Evolutionary conservation across 2,888 invertebrate genomes (phyloP), one percentile per base, ranked within the genome.

Genomic region (Ecliptopera silaceata): DNA sequence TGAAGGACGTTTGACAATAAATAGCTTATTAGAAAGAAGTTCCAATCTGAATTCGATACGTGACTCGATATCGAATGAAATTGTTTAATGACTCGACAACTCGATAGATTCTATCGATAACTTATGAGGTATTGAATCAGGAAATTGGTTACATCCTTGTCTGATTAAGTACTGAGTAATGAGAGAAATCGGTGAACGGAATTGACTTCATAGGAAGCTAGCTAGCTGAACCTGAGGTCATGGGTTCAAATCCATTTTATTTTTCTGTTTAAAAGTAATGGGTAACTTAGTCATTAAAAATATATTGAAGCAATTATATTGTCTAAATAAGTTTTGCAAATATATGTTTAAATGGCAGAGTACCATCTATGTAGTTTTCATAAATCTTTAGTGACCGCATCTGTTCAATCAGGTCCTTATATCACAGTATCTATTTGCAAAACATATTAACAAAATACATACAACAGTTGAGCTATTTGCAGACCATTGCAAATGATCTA

Each of bases 21-120:
- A 80, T 77, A 74, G 80, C 84, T 88, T 85, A 87, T 89, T 88
- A 88, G 82, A 88, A 87, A 85, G 86, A 87, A 76, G 80, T 74
- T 73, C 79, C 84, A 80, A 78, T 81, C 75, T 75, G 69, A 82
- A 80, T 82, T 77, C 73, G 77, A 82, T 84, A 89, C 89, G 89
- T 88, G 89, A 89, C 82, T 89, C 79, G 82, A 88, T 88, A 77
- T 80, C 75, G 68, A 67, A 66, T 58, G 70, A 77, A 71, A 79
- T 77, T 78, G 75, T 80, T 74, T 79, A 80, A 82, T 80, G 82
- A 80, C 76, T 80, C 63, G 71, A 59, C 64, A 64, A 64, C 65
- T 63, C 59, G 56, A 66, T 51, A 56, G 69, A 64, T 68, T 72
- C 78, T 71, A 77, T 75, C 70, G 76, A 67, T 72, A 63, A 38